Percentiles rank a stretch among this genome's conserved stretches.
phyloP scores from a whole-genome alignment of 2,113 vertebrate species.

The Cebus imitator region DNA sequence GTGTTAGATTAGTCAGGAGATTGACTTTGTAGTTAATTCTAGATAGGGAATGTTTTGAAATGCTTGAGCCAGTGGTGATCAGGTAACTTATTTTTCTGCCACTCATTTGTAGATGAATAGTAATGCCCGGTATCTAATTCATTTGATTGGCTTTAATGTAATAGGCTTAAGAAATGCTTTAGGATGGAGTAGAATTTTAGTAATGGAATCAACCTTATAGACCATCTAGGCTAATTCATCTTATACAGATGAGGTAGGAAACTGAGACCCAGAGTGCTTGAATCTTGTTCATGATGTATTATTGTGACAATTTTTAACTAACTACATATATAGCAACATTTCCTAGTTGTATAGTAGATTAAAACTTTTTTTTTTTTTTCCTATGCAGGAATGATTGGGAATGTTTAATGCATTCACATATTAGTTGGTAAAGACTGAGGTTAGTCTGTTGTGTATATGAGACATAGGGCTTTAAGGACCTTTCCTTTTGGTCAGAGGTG shows the following conservation, averaged over 20 bases:
- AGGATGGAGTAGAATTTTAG: not conserved
- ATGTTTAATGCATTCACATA: not conserved
- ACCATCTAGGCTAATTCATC: not conserved
- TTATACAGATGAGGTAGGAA: not conserved
- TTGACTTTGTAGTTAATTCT: not conserved
- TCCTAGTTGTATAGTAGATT: not conserved
- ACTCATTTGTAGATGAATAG: not conserved
- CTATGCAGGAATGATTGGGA: not conserved
- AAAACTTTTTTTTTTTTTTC: not conserved
- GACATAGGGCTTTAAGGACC: conserved; percentile 2
- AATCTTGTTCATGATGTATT: not conserved
- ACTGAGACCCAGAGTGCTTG: not conserved
- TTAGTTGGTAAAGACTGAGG: not conserved
- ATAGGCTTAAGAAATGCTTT: conserved; percentile 6
- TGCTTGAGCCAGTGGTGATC: not conserved
- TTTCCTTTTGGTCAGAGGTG: not conserved
- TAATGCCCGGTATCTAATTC: not conserved
- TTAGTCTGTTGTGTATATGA: not conserved
- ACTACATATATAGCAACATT: not conserved
- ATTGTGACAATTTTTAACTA: not conserved
- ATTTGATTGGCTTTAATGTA: not conserved
- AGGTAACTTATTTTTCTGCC: not conserved
- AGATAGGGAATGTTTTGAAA: not conserved
- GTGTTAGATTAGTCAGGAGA: not conserved
- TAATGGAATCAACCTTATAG: not conserved